Evolutionary conservation across 1,140 invertebrate species (phyloP).

Genomic region (Eurosta solidaginis): DNA sequence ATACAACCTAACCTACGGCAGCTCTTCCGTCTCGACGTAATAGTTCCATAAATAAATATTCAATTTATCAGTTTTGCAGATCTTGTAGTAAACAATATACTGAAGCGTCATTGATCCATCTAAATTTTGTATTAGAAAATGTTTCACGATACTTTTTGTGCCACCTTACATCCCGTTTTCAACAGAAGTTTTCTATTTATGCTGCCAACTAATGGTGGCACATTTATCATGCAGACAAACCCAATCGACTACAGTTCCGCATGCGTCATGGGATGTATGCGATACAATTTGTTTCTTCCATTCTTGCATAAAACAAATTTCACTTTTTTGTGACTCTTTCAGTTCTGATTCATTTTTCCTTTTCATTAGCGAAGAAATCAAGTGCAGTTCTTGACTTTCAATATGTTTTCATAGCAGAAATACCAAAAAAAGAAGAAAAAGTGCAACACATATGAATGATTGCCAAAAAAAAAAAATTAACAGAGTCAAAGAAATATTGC

Average conservation of each 20-base stretch:
- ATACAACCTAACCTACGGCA: too few species aligned
- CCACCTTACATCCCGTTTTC: neutral
- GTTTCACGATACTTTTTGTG: neutral
- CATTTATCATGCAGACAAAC: neutral
- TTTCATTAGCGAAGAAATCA: conserved; percentile 27
- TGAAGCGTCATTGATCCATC: too few species aligned
- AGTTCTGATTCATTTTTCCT: neutral
- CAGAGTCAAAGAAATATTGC: neutral
- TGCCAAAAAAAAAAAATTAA: neutral
- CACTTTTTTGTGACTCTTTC: neutral
- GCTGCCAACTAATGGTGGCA: neutral
- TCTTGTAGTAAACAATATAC: too few species aligned
- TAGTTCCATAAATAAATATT: too few species aligned
- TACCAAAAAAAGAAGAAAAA: neutral
- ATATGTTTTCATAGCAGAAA: neutral
- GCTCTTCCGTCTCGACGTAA: too few species aligned
- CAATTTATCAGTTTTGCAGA: too few species aligned
- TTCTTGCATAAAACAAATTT: neutral
- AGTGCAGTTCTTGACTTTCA: conserved; percentile 13
- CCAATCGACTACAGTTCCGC: neutral
- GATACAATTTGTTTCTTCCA: neutral
- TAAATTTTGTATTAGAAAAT: too few species aligned
- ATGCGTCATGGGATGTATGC: neutral
- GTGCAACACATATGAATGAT: neutral
- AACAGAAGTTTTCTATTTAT: neutral